Percentiles rank a stretch among this genome's conserved stretches.
Conservation (phyloP, 2,797 vertebrate species). For the Falco cherrug region DNA sequence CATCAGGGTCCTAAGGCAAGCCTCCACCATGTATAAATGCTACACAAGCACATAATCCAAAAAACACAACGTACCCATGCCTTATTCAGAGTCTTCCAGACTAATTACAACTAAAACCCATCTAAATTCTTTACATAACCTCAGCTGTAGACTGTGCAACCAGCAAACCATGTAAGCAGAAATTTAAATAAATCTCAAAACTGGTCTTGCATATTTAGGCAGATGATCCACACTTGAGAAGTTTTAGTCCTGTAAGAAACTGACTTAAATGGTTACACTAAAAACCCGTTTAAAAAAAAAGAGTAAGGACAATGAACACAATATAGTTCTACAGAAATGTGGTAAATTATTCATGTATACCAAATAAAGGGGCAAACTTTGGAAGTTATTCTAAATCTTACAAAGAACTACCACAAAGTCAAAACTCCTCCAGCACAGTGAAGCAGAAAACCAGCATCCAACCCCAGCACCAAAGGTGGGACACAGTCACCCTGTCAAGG, state of each 20-base stretch:
- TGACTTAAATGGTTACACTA: background rate
- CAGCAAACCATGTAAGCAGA: background rate
- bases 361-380: background rate
- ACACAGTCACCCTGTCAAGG: background rate
- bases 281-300: background rate
- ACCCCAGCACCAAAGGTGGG: background rate
- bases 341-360: background rate
- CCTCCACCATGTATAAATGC: background rate
- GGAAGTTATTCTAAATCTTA: background rate
- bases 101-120: fast-evolving
- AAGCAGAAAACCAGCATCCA: background rate
- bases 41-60: background rate
- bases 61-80: background rate
- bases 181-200: background rate
- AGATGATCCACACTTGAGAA: background rate
- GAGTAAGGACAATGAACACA: background rate
- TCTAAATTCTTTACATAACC: background rate
- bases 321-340: background rate
- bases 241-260: background rate
- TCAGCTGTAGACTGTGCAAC: background rate
- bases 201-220: background rate
- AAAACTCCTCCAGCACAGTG: fast-evolving
- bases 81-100: background rate
- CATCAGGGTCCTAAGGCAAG: background rate
- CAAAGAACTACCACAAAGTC: background rate